phyloP scores from a whole-genome alignment of 64 coral and sea anemone species.

The Astreopora myriophthalma region DNA sequence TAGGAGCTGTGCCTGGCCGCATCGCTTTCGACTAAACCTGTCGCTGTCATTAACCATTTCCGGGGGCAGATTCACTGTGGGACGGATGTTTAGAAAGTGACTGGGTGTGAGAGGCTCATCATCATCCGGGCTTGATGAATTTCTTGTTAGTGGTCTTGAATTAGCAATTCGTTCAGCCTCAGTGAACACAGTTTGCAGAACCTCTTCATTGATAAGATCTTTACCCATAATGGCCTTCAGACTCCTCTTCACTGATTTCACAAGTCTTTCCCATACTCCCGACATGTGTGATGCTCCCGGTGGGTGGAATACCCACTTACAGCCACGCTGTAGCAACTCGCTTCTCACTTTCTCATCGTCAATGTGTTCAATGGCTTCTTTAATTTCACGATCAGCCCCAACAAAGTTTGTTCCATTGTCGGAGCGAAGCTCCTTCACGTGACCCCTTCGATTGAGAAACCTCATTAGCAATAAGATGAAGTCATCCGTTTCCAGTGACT shows the following conservation, averaged over 20 bases:
- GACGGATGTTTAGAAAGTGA: conserved; percentile 54
- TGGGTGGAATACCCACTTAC: conserved; percentile 71
- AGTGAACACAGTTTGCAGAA: not conserved
- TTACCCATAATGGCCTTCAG: conserved; percentile 33
- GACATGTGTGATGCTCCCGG: conserved; percentile 32
- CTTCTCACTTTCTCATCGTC: not conserved
- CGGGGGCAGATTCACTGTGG: not conserved
- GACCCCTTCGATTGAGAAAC: conserved; percentile 26
- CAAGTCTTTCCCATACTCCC: conserved; percentile 19
- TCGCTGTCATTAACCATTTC: not conserved
- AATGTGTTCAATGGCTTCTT: not conserved
- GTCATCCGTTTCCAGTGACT: conserved; percentile 55
- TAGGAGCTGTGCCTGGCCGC: conserved; percentile 29
- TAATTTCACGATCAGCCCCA: conserved; percentile 25
- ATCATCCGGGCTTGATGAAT: conserved; percentile 44
- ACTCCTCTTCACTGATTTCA: not conserved
- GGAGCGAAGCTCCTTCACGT: conserved; percentile 33
- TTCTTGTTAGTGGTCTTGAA: conserved; percentile 40
- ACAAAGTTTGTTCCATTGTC: conserved; percentile 36
- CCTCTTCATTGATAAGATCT: not conserved
- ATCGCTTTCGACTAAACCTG: conserved; percentile 37
- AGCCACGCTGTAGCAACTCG: conserved; percentile 43
- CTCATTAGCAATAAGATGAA: conserved; percentile 31
- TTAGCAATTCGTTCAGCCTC: conserved; percentile 60
- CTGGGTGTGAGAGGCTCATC: conserved; percentile 28